Evolutionary conservation across 2,113 vertebrate species (phyloP), one percentile per base, ranked within the genome.

Genomic region (Numenius arquata): DNA sequence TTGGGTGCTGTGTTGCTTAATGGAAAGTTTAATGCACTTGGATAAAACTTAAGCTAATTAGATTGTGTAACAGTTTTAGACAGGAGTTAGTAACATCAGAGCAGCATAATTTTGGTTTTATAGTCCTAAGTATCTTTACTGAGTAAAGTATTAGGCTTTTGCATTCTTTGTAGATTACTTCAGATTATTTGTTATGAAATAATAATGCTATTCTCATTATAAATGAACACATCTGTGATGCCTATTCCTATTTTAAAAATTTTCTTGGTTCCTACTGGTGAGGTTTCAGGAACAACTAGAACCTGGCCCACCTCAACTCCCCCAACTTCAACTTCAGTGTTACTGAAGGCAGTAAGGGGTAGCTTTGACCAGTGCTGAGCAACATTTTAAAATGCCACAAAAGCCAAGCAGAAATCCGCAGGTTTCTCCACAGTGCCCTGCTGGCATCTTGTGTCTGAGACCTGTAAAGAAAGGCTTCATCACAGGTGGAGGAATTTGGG

Each of bases 21-120:
- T 90, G 59, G 74, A 73, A 88, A 77, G 38, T 92, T 81, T 67
- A 95, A 85, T 90, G 27, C 52, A n/a, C 30, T 89, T 78, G 84
- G 56, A 85, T 71, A 95, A 95, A 91, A 89, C 10, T 94, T 68
- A 48, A 30, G 12, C 34, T 78, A 74, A 80, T 90, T 90, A 81
- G 62, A 53, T 90, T 89, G 36, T 72, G 48, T 56, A 87, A 87
- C 73, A 43, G 22, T 68, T 94, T 82, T 63, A 87, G 47, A 74
- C 40, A 78, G 62, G 34, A 87, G 47, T 80, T 93, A 90, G 18
- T 70, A 79, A 74, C 22, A 84, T 75, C 43, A 56, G 36, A 84
- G 36, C 19, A 88, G 12, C 4, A 12, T 85, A 47, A 45, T 79
- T 93, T 96, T 84, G 27, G 20, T 70, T 93, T 89, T 95, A 40